Percentiles rank a stretch among this genome's conserved stretches.
Evolutionary conservation across 2,888 invertebrate species (phyloP).

Genomic region (Ischnura elegans): DNA sequence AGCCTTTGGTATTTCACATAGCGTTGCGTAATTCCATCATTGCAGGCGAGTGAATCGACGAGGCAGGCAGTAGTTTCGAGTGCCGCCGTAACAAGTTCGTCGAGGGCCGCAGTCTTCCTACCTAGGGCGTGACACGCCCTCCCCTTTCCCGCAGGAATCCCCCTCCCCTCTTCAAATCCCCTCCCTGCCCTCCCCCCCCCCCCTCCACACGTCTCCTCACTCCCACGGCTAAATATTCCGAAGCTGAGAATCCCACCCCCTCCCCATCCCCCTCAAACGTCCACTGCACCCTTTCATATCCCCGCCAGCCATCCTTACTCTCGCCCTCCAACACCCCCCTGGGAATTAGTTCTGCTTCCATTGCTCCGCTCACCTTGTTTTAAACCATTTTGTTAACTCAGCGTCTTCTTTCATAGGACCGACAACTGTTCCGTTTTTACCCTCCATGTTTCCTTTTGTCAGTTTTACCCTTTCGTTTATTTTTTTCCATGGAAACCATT

Average conservation of each 20-base stretch:
- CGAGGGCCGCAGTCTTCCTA: slow-evolving; percentile 17
- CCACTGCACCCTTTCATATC: background rate
- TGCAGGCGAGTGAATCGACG: background rate
- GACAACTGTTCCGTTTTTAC: background rate
- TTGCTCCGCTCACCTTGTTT: background rate
- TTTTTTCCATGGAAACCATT: too few relatives aligned
- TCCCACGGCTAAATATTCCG: background rate
- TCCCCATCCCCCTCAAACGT: background rate
- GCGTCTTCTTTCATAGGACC: background rate
- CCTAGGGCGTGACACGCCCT: background rate
- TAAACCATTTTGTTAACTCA: background rate
- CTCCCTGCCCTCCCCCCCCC: background rate
- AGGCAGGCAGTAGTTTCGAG: background rate
- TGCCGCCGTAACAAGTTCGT: background rate
- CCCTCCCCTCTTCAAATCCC: background rate
- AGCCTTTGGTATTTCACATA: too few relatives aligned
- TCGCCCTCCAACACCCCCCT: background rate
- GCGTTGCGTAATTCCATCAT: background rate
- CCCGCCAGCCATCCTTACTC: background rate
- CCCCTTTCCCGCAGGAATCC: background rate
- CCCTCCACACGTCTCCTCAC: background rate
- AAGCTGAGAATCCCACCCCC: background rate
- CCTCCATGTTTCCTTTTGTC: background rate
- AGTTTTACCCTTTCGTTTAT: too few relatives aligned
- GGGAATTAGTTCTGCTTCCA: slow-evolving; percentile 4